Percentiles rank a stretch among this genome's conserved stretches.
These are phyloP conservation scores for Pardalotus punctatus DNA, from an alignment of 2,113 vertebrate species.

Conservation along the genomic window DNA sequence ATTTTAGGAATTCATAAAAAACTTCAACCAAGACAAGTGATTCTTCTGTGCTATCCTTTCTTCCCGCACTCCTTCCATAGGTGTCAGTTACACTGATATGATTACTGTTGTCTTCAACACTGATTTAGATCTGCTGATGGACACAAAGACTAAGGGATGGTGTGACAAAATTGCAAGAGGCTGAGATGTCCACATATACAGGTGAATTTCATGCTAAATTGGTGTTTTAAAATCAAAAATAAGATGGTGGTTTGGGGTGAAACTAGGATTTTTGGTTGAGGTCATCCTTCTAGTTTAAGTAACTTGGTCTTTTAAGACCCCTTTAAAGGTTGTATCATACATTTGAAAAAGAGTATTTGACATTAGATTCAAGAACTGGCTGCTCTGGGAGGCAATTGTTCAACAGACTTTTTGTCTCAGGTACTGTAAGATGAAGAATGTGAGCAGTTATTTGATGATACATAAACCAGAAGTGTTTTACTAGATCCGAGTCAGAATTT, in stretches of 20 bases:
- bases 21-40: conserved; percentile 80
- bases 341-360: conserved; percentile 83
- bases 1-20: conserved; percentile 80
- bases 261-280: neutral
- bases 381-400: conserved; percentile 85
- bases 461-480: neutral
- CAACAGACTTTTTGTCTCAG: conserved; percentile 84
- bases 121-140: conserved; percentile 83
- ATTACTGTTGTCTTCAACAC: conserved; percentile 83
- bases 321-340: neutral
- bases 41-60: conserved; percentile 85
- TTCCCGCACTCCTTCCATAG: conserved; percentile 80
- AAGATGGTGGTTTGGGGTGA: neutral
- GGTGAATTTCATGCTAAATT: conserved; percentile 62
- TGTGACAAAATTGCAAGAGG: conserved; percentile 82
- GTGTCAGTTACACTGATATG: conserved; percentile 79
- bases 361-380: conserved; percentile 86
- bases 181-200: conserved; percentile 85
- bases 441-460: neutral
- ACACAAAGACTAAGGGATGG: conserved; percentile 82
- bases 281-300: neutral
- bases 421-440: conserved; percentile 44
- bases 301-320: neutral
- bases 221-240: neutral
- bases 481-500: neutral